Percentiles rank a stretch among this genome's conserved stretches.
Conservation (phyloP, 1,140 invertebrate species). For the Pararge aegeria region DNA sequence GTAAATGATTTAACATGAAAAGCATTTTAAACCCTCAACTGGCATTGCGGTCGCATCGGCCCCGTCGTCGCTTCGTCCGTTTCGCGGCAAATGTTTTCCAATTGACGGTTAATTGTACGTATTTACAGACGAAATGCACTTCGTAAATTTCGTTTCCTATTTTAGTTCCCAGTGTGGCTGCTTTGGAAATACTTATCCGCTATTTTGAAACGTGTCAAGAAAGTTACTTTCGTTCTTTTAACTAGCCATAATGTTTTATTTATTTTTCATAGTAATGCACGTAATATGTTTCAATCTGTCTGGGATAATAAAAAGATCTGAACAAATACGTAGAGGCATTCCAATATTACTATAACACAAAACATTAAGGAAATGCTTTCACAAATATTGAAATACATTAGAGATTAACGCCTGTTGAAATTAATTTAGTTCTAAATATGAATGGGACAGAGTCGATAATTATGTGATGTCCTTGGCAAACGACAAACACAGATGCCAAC, state of each 20-base stretch:
- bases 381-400: conserved; percentile 11
- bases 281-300: no score
- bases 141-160: not conserved
- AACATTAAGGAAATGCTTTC: conserved; percentile 8
- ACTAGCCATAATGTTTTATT: no score
- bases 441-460: conserved; percentile 9
- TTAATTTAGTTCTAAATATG: not conserved
- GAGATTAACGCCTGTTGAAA: not conserved
- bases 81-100: conserved; percentile 25
- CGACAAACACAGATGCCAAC: conserved; percentile 34
- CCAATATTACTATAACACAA: not conserved
- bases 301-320: not conserved
- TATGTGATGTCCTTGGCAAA: conserved; percentile 7
- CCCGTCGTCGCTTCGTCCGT: conserved; percentile 1
- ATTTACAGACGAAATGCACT: conserved; percentile 14
- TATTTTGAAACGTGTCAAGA: not conserved
- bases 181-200: not conserved
- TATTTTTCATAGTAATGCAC: no score
- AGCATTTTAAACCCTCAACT: conserved; percentile 26
- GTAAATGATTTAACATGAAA: conserved; percentile 20
- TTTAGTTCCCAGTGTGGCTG: not conserved
- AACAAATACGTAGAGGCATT: not conserved
- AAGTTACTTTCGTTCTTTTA: not conserved
- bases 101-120: conserved; percentile 28
- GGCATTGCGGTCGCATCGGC: conserved; percentile 11